Percentiles rank a stretch among this genome's conserved stretches.
Conservation (phyloP, 2,797 vertebrate genomes). For the Fundulus diaphanus region DNA sequence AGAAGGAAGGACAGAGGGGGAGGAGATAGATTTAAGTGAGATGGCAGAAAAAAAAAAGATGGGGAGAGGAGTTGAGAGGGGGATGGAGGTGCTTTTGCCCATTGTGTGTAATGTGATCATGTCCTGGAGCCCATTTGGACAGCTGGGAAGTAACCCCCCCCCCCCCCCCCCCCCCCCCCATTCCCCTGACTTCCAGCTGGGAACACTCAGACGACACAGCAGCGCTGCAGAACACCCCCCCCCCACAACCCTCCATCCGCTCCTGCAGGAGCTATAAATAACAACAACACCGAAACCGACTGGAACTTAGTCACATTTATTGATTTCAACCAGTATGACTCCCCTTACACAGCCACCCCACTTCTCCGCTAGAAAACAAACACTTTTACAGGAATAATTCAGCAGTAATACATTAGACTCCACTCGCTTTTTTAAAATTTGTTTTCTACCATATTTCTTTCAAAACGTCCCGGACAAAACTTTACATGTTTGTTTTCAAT, state of each 20-base stretch:
- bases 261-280: constrained; percentile 42
- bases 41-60: constrained; percentile 9
- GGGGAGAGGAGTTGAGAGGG: constrained; percentile 25
- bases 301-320: constrained; percentile 88
- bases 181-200: constrained; percentile 55
- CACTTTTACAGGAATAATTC: constrained; percentile 79
- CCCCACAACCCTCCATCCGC: constrained; percentile 59
- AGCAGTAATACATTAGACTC: constrained; percentile 78
- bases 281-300: constrained; percentile 48
- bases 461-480: constrained; percentile 58
- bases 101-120: constrained; percentile 76
- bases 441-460: constrained; percentile 26
- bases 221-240: constrained; percentile 37
- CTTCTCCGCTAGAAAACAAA: constrained; percentile 84
- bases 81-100: constrained; percentile 57
- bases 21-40: constrained; percentile 20
- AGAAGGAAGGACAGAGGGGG: constrained; percentile 33
- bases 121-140: constrained; percentile 65
- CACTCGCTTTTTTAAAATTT: constrained; percentile 45
- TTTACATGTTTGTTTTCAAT: constrained; percentile 79
- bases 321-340: constrained; percentile 89
- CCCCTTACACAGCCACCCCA: constrained; percentile 89
- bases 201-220: constrained; percentile 51
- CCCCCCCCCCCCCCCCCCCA: constrained; percentile 57
- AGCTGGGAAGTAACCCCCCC: constrained; percentile 77